Base-by-base conservation (phyloP, 2,888 invertebrate species). In the Psococerastis gibbosa region DNA sequence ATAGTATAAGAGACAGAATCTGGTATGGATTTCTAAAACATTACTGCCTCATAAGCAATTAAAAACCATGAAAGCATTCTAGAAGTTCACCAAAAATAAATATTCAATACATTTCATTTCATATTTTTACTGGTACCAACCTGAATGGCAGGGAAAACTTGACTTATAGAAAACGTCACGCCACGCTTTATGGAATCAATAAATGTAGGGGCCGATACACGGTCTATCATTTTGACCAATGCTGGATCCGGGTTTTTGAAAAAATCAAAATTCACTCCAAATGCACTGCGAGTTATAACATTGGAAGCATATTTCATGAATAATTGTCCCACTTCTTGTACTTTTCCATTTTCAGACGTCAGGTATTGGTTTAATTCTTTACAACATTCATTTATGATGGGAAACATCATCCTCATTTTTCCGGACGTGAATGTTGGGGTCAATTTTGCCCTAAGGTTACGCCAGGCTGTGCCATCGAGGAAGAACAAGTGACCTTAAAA, bases 321-420 rank as follows among this genome's bases (percentile, higher is more conserved):
- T 20, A 49, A 22, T 16, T 53, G 53, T 35, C 50, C 52, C 2
- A 54, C 41, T 15, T 57, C 56, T 1, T 54, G 15, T 2, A 45
- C 45, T 16, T 47, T 48, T 2, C 45, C 47, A 3, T 41, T 42
- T 5, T 48, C 45, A 3, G 47, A 45, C 6, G 18, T 35, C 22
- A 54, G 15, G 18, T 56, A 55, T 0, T 44, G 31, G n/a, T 46
- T 44, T 47, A 59, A 51, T 27, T 53, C 47, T 15, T 50, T 43
- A 0, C 56, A 55, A 23, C 62, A 61, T 0, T 50, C 47, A 0
- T 54, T 46, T 6, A 66, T 50, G 0, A 58, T 56, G 6, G 53
- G 53, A 32, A 62, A 64, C 52, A 55, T 52, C 6, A 44, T 48
- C 43, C 54, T 56, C 47, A 59, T 52, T 42, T 56, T 56, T 17